phyloP scores from a whole-genome alignment of 2,113 vertebrate species.

The Dicaeum eximium region DNA sequence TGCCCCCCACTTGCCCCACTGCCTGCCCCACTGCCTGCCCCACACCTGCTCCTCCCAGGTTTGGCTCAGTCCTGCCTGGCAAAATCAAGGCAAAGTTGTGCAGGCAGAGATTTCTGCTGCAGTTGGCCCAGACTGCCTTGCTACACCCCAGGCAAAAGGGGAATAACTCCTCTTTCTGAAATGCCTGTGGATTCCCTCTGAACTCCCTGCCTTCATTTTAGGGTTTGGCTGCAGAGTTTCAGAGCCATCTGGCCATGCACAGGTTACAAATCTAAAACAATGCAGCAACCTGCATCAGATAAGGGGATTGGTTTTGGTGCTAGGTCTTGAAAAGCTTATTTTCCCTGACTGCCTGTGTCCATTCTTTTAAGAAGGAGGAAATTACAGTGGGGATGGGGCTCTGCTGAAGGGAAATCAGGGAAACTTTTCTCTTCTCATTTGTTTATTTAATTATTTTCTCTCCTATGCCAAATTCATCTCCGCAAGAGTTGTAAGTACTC shows the following conservation, averaged over 20 bases:
- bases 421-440: neutral
- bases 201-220: neutral
- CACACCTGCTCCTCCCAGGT: neutral
- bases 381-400: neutral
- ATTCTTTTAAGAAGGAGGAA: neutral
- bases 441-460: neutral
- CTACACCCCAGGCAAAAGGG: neutral
- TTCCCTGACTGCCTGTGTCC: neutral
- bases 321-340: neutral
- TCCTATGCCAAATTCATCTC: neutral
- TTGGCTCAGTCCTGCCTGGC: neutral
- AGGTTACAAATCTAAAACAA: neutral
- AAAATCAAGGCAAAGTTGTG: neutral
- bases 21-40: neutral
- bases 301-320: neutral
- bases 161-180: neutral
- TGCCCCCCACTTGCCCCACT: too few species aligned
- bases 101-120: neutral
- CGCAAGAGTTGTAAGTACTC: neutral
- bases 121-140: neutral
- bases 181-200: neutral
- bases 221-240: neutral
- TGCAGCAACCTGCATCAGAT: neutral
- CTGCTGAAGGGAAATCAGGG: neutral
- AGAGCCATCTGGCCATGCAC: neutral